phyloP scores from a whole-genome alignment of 2,888 invertebrate species.

The Heliconius aoede region DNA sequence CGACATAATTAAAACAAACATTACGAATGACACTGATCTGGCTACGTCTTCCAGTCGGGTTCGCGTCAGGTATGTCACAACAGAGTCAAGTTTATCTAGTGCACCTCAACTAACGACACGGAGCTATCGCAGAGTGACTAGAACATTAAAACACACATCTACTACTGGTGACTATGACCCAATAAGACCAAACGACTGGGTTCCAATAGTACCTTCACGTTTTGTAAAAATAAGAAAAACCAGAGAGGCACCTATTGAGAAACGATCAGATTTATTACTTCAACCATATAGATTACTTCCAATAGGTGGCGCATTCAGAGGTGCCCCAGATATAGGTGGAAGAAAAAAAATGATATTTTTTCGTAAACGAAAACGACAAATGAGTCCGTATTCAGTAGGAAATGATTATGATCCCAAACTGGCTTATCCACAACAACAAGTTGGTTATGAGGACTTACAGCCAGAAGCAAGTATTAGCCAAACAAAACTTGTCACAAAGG shows the following conservation, averaged over 20 bases:
- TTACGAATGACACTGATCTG: slow-evolving; percentile 58
- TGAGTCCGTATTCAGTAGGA: slow-evolving; percentile 55
- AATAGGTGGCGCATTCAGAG: slow-evolving; percentile 53
- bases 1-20: slow-evolving; percentile 56
- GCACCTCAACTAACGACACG: slow-evolving; percentile 59
- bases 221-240: slow-evolving; percentile 60
- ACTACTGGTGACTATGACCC: slow-evolving; percentile 57
- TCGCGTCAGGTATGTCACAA: slow-evolving; percentile 58
- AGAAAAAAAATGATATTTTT: slow-evolving; percentile 67
- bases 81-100: slow-evolving; percentile 51
- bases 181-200: slow-evolving; percentile 72
- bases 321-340: slow-evolving; percentile 49
- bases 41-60: slow-evolving; percentile 59
- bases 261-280: slow-evolving; percentile 65
- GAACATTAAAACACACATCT: slow-evolving; percentile 65
- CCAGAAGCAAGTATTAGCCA: slow-evolving; percentile 61
- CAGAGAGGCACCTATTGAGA: slow-evolving; percentile 56
- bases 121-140: slow-evolving; percentile 69
- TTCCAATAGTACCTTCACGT: slow-evolving; percentile 75
- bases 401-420: slow-evolving; percentile 33
- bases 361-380: slow-evolving; percentile 62
- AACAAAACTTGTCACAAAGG: slow-evolving; percentile 67
- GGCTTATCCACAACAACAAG: slow-evolving; percentile 49
- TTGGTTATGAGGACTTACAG: slow-evolving; percentile 60
- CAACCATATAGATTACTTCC: slow-evolving; percentile 72